A percentile compares a stretch with the other conserved stretches of the same genome.
These are phyloP conservation scores for Pelecanoides urinatrix DNA, from an alignment of 2,113 vertebrate species.

Conservation along the genomic window DNA sequence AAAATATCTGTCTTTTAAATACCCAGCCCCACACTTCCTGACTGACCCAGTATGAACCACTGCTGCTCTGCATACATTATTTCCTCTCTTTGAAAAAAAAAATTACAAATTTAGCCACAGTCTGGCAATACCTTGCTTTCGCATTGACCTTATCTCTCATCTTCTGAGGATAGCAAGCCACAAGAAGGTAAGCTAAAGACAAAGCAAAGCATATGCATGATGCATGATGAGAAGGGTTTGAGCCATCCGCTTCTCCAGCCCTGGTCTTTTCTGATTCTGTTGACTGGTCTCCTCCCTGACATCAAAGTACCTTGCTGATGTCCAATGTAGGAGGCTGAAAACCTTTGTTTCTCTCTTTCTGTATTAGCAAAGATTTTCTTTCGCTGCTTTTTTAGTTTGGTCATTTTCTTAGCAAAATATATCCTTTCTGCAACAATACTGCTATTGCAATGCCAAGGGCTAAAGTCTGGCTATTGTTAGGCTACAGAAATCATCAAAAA, in stretches of 20 bases:
- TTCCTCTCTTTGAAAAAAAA: not conserved
- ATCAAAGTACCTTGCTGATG: not conserved
- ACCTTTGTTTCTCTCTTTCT: not conserved
- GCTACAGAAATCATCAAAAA: not conserved
- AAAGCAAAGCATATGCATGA: not conserved
- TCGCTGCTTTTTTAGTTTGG: not conserved
- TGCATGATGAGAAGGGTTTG: not conserved
- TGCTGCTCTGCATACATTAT: not conserved
- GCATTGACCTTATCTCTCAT: not conserved
- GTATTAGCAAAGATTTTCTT: not conserved
- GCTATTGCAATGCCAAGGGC: not conserved
- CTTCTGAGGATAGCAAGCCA: not conserved
- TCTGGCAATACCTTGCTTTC: not conserved
- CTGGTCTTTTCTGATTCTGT: not conserved
- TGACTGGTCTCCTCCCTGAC: not conserved
- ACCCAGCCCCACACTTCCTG: slow-evolving; percentile 30
- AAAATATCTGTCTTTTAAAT: not conserved
- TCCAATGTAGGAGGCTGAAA: not conserved
- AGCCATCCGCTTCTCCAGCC: not conserved
- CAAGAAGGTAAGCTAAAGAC: not conserved
- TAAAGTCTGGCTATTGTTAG: not conserved
- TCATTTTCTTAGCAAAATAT: not conserved
- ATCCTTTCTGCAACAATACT: not conserved
- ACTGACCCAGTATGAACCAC: not conserved
- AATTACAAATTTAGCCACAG: not conserved